A percentile compares a stretch with the other conserved stretches of the same genome.
Conservation (phyloP, 1,140 invertebrate species). For the Paralvinella palmiformis region DNA sequence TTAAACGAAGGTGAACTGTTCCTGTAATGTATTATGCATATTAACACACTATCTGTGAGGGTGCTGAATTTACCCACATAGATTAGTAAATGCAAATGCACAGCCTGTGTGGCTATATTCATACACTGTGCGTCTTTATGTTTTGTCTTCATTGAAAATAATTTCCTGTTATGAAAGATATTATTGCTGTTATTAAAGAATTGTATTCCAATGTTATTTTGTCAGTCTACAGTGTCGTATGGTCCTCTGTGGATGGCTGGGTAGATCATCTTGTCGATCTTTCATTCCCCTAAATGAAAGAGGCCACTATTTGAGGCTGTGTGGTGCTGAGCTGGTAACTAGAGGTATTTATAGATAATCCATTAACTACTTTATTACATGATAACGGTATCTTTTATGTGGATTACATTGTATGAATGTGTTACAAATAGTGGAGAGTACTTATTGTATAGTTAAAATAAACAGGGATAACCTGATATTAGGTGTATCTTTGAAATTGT, state of each 20-base stretch:
- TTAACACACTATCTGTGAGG: too few relatives aligned
- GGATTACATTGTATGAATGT: too few relatives aligned
- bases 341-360: slow-evolving; percentile 18
- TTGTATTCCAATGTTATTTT: slow-evolving; percentile 16
- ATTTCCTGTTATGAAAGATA: background rate
- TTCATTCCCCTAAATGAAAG: slow-evolving; percentile 78
- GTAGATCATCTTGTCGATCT: slow-evolving; percentile 74
- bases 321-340: slow-evolving; percentile 62
- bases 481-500: too few relatives aligned
- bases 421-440: too few relatives aligned
- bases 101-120: background rate
- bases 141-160: background rate
- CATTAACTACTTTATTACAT: too few relatives aligned
- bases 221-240: slow-evolving; percentile 49
- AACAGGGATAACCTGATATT: too few relatives aligned
- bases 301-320: slow-evolving; percentile 74
- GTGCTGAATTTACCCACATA: too few relatives aligned
- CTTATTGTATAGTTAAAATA: too few relatives aligned
- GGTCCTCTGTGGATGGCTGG: slow-evolving; percentile 81
- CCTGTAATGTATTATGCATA: too few relatives aligned
- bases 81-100: background rate
- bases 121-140: background rate
- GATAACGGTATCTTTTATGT: too few relatives aligned
- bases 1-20: too few relatives aligned
- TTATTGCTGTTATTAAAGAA: background rate